A percentile compares a stretch with the other conserved stretches of the same genome.
Evolutionary conservation across 2,797 vertebrate genomes (phyloP).

Genomic region (Cyclopterus lumpus): DNA sequence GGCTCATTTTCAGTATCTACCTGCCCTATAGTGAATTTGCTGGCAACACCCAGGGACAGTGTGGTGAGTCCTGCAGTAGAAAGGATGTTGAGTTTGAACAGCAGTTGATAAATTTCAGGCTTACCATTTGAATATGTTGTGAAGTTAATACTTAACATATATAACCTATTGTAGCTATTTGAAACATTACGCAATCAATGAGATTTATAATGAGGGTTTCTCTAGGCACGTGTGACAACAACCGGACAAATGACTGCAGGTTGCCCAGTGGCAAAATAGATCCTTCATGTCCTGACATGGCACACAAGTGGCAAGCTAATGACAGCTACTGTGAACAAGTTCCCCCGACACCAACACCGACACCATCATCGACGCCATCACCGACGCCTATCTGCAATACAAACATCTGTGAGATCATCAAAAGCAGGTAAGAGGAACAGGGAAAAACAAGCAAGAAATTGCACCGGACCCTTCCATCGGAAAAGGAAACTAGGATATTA

Average conservation of each 20-base stretch:
- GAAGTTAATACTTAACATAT: not conserved
- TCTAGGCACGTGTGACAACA: conserved; percentile 90
- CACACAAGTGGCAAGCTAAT: conserved; percentile 85
- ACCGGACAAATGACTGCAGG: conserved; percentile 85
- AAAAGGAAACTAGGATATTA: not conserved
- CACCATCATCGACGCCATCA: fast-evolving
- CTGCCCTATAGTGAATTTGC: conserved; percentile 83
- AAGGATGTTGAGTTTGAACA: not conserved
- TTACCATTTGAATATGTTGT: not conserved
- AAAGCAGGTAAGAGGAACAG: conserved; percentile 61
- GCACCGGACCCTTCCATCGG: not conserved
- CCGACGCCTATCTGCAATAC: not conserved
- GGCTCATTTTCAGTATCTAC: conserved; percentile 85
- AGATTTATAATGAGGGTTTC: not conserved
- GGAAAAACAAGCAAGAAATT: not conserved
- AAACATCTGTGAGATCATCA: conserved; percentile 71
- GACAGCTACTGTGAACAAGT: conserved; percentile 37
- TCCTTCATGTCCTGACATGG: conserved; percentile 84
- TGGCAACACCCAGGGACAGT: conserved; percentile 91
- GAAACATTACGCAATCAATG: not conserved
- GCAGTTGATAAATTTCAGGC: not conserved
- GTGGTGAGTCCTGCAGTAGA: conserved; percentile 80
- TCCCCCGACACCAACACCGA: not conserved
- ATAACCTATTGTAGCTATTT: not conserved
- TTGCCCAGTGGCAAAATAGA: conserved; percentile 80